These are phyloP conservation scores for Caenorhabditis sp. DNA, from an alignment of 2,888 invertebrate genomes.

Conservation along the genomic window DNA sequence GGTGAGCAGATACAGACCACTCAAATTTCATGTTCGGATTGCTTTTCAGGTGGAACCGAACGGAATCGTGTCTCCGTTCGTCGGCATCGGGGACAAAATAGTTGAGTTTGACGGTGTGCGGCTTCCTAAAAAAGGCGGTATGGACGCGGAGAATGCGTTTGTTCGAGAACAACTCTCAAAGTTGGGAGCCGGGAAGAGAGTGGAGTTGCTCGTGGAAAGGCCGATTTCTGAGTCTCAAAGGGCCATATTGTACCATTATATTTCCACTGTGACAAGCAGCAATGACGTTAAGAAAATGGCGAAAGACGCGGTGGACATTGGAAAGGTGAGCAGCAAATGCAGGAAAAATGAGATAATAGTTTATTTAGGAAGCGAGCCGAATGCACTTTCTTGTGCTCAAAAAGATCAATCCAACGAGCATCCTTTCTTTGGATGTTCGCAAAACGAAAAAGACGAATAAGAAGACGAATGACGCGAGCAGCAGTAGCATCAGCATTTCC, in stretches of 20 bases:
- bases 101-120: slow-evolving; percentile 29
- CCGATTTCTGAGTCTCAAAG: not conserved
- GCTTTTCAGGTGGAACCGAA: slow-evolving; percentile 19
- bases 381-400: slow-evolving; percentile 46
- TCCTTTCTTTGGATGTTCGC: slow-evolving; percentile 34
- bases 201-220: slow-evolving; percentile 34
- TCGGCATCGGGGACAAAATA: slow-evolving; percentile 38
- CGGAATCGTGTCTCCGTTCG: slow-evolving; percentile 8
- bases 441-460: not conserved
- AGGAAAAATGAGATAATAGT: no score
- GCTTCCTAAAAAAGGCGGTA: slow-evolving; percentile 16
- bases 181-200: slow-evolving; percentile 6
- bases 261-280: slow-evolving; percentile 16
- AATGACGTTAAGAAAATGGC: slow-evolving; percentile 27
- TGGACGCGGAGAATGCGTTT: slow-evolving; percentile 1
- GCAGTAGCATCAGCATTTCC: slow-evolving; percentile 34
- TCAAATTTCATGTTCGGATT: no score
- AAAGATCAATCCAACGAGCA: slow-evolving; percentile 43
- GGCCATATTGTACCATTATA: not conserved
- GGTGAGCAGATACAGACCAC: no score
- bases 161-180: slow-evolving; percentile 34
- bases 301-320: slow-evolving; percentile 39
- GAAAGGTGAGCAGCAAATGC: no score
- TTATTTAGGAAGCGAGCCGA: slow-evolving; percentile 35
- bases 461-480: slow-evolving; percentile 14